These are phyloP conservation scores for Pterocles gutturalis DNA, from an alignment of 2,113 vertebrate genomes.

Conservation along the genomic window DNA sequence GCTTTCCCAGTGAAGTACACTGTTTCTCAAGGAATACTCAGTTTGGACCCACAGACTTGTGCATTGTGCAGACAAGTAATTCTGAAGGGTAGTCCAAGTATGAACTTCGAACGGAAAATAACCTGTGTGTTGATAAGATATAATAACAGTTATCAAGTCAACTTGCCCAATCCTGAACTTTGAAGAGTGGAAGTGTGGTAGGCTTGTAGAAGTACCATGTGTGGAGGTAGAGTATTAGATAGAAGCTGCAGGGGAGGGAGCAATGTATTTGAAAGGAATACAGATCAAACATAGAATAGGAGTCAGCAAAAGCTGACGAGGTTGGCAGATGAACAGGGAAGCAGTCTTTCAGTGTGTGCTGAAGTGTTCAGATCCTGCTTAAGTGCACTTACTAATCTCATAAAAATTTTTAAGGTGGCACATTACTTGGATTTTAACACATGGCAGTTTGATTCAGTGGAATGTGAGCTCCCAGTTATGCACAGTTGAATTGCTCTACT, in stretches of 20 bases:
- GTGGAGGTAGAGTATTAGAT: not conserved
- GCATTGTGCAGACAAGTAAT: not conserved
- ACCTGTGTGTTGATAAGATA: not conserved
- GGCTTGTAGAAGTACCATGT: not conserved
- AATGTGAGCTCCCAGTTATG: not conserved
- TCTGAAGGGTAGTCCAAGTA: not conserved
- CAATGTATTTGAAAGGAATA: not conserved
- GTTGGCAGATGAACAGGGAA: slow-evolving; percentile 10
- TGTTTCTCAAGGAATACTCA: not conserved
- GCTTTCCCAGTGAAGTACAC: not conserved
- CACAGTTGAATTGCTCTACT: not conserved
- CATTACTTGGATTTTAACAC: not conserved
- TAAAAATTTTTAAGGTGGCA: not conserved
- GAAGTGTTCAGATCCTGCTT: not conserved
- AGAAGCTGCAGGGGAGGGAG: not conserved
- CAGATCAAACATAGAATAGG: not conserved
- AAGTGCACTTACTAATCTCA: not conserved
- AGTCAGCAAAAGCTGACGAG: not conserved
- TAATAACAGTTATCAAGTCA: not conserved
- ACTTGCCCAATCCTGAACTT: not conserved
- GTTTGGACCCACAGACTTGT: not conserved
- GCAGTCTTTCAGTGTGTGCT: not conserved
- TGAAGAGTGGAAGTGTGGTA: not conserved
- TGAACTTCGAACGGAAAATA: not conserved
- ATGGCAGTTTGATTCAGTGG: not conserved